Base-by-base conservation (phyloP, 2,888 invertebrate species). In the Dasypolia templi region DNA sequence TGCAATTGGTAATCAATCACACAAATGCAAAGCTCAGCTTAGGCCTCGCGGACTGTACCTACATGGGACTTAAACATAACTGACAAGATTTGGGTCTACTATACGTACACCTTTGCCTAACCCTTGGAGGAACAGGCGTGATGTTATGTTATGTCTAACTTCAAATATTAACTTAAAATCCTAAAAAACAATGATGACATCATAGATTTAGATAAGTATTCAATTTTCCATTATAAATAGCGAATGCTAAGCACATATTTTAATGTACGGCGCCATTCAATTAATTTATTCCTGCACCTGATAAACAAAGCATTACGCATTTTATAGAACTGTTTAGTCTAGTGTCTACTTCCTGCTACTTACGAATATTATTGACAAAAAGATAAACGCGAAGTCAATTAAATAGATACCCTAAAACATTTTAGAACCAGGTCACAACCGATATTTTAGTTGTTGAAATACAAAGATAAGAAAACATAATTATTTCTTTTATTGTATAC, bases 391-490 rank as follows among this genome's bases (percentile, higher is more conserved):
- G 19, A 46, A 59, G 12, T 46, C 29, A 58, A 59, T 59, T 39
- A 71, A 29, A 44, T 55, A 26, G n/a, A 29, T 55, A 75, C 14
- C 19, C 44, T 22, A 63, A 9, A 14, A 49, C 26, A 61, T 49
- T 22, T 39, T 3, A 39, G 58, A 80, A 80, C 42, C 49, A 66
- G 56, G 59, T 51, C 63, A 59, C 2, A 46, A 67, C 62, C n/a
- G 44, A 59, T 26, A 75, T 61, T 55, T 49, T 49, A 67, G 11
- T 49, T 19, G 42, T 68, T 68, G 35, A 22, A 59, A 61, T 46
- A 62, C 32, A n/a, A 22, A 68, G 68, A 79, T 62, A 79, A 65
- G 17, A 66, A 53, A 62, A 14, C 32, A 61, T n/a, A 17, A 39
- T 51, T 46, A 7, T 26, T 35, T 22, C 44, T 39, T 53, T 59